Evolutionary conservation across 2,888 invertebrate species (phyloP), one percentile per base, ranked within the genome.

Genomic region (Colletes collaris): DNA sequence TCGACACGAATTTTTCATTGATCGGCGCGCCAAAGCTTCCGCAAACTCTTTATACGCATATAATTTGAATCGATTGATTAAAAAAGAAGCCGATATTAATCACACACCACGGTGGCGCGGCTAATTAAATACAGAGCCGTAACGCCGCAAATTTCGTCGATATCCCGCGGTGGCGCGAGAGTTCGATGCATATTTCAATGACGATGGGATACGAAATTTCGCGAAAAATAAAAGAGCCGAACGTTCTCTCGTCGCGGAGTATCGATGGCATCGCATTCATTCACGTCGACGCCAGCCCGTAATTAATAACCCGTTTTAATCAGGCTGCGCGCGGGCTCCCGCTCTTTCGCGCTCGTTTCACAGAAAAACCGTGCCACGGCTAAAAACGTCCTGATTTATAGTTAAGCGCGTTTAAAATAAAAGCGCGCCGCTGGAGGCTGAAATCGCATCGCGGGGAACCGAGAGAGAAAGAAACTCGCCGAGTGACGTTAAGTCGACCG

Each of bases 231-330:
- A 74, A 79, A 67, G 64, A 78, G 64, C 50, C 55, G n/a, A 10
- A 40, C 37, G 11, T 16, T n/a, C 13, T 6, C 11, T 13, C 19
- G 7, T 13, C 59, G n/a, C 19, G 35, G 79, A 64, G 69, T 82
- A 83, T 86, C 72, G 84, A 76, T 60, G 82, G 80, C 75, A 78
- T 71, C 78, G 79, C 84, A 84, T 86, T 86, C 86, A 86, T 87
- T 81, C 85, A 81, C 85, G 83, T 89, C 84, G 85, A 82, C 83
- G 79, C 83, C 80, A 79, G 84, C 75, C 86, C 77, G 88, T 90
- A 91, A 91, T 91, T 91, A 91, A 91, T 91, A 91, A 90, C 89
- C 89, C 89, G 86, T 90, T 78, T 91, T 91, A 91, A 91, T 91
- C 91, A 90, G 88, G 63, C 80, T 84, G 86, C 84, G 86, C 85